Evolutionary conservation across 2,113 vertebrate genomes (phyloP).

Genomic region (Dryoscopus gambensis): DNA sequence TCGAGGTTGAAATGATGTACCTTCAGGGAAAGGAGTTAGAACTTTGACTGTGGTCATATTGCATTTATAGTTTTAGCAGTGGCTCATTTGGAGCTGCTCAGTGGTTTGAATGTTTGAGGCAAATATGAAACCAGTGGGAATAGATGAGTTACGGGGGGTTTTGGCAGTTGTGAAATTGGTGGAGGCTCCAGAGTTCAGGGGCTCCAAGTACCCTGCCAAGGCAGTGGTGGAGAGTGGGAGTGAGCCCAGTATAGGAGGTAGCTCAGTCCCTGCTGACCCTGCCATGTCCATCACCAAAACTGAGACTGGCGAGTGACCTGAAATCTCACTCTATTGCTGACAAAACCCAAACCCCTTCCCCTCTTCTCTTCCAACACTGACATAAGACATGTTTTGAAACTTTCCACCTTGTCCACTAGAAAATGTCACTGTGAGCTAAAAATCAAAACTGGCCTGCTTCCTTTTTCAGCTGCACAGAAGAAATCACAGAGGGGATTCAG

Average conservation of each 20-base stretch:
- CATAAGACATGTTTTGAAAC: neutral
- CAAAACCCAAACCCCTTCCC: neutral
- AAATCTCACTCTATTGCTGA: neutral
- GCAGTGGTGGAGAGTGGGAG: neutral
- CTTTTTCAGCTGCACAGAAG: conserved; percentile 71
- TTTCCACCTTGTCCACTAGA: neutral
- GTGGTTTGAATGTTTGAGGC: neutral
- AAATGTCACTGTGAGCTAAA: neutral
- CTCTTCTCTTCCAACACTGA: neutral
- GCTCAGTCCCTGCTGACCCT: neutral
- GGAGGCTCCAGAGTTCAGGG: neutral
- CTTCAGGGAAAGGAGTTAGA: neutral
- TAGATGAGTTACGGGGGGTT: fast-evolving
- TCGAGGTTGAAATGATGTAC: neutral
- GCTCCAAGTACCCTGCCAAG: neutral
- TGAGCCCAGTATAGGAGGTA: neutral
- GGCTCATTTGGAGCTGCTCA: neutral
- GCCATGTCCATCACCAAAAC: neutral
- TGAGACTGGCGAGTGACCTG: neutral
- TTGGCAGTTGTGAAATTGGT: neutral
- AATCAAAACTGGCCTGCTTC: neutral
- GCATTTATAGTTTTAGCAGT: neutral
- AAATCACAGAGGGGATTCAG: conserved; percentile 70
- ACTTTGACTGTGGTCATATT: neutral
- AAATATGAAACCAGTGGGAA: neutral